Conservation (phyloP, 2,797 vertebrate genomes). For the Lepus townsendii region DNA sequence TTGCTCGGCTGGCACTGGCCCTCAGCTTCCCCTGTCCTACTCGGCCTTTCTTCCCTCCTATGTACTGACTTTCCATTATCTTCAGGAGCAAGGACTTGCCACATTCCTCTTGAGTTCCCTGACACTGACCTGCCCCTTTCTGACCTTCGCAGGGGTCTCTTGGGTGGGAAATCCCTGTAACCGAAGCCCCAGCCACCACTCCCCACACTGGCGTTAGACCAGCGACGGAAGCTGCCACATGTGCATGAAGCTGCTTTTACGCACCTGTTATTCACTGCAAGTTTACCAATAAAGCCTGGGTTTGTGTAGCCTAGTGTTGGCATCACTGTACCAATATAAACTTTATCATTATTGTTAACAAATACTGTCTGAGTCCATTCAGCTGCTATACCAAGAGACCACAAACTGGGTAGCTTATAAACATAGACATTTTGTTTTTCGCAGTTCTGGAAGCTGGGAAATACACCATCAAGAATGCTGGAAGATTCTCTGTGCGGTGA, state of each 20-base stretch:
- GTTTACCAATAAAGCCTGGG: neutral
- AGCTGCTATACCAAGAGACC: neutral
- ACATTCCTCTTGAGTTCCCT: neutral
- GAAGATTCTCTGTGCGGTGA: neutral
- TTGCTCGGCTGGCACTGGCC: neutral
- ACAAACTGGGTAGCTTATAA: neutral
- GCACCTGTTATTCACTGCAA: neutral
- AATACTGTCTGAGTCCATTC: neutral
- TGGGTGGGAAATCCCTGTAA: neutral
- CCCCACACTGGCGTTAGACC: neutral
- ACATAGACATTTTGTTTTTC: neutral
- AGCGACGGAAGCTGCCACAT: neutral
- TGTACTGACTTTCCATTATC: neutral
- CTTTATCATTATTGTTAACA: slow-evolving; percentile 17
- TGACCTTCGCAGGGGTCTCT: neutral
- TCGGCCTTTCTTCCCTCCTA: neutral
- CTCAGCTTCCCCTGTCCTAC: neutral
- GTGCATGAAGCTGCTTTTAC: neutral
- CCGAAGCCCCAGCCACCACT: neutral
- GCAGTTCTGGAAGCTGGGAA: neutral
- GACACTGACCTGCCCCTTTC: neutral
- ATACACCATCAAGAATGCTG: neutral
- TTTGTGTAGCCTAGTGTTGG: neutral
- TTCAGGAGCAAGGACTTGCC: neutral
- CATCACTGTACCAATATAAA: neutral